These are phyloP conservation scores for Gymnobelideus leadbeateri DNA, from an alignment of 2,113 vertebrate genomes.

Conservation along the genomic window DNA sequence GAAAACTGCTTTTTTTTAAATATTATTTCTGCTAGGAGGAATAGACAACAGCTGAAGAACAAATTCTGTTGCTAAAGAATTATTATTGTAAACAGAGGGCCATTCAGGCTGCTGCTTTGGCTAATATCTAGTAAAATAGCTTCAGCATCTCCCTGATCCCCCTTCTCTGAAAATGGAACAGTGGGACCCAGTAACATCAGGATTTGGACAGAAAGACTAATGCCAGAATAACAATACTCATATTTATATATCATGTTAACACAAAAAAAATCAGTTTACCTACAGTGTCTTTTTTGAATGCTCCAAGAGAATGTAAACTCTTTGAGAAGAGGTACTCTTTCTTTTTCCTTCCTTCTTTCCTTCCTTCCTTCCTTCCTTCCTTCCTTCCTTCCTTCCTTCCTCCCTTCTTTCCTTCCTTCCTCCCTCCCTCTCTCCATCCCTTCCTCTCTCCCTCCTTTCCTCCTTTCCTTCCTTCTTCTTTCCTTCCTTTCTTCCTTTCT, in stretches of 20 bases:
- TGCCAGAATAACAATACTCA: neutral
- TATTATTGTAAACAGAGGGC: neutral
- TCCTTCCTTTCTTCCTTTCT: neutral
- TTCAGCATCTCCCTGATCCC: neutral
- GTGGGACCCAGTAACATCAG: rapidly evolving
- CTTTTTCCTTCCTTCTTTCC: neutral
- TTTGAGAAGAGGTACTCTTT: too few relatives aligned
- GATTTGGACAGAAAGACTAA: neutral
- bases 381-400: too few relatives aligned
- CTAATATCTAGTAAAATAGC: neutral
- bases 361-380: neutral
- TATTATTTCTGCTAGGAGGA: neutral
- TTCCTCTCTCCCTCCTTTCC: too few relatives aligned
- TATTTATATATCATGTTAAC: neutral
- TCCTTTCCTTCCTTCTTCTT: neutral
- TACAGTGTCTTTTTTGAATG: too few relatives aligned
- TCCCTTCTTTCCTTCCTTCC: too few relatives aligned
- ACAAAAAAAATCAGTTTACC: neutral
- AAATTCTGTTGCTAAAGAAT: neutral
- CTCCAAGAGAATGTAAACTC: too few relatives aligned
- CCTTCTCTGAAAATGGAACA: neutral
- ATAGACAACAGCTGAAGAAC: rapidly evolving
- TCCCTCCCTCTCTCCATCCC: neutral
- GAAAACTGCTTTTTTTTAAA: rapidly evolving
- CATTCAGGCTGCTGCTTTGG: rapidly evolving